phyloP scores from a whole-genome alignment of 2,113 vertebrate genomes.

The Anarrhichthys ocellatus region DNA sequence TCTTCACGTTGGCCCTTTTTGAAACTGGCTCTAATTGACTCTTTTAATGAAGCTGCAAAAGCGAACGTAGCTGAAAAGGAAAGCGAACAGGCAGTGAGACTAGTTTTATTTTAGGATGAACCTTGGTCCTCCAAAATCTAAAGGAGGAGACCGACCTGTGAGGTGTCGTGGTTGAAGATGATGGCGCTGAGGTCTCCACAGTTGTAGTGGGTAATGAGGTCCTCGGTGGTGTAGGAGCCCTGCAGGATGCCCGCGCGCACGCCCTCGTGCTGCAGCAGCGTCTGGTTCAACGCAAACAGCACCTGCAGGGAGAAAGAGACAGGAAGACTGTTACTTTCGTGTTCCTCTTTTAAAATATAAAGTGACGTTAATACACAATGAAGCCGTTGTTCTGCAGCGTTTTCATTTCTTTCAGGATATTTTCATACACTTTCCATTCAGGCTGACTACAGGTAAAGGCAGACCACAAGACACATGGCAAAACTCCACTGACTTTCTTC shows the following conservation, averaged over 20 bases:
- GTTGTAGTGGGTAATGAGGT: slow-evolving; percentile 92
- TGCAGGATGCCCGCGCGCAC: slow-evolving; percentile 87
- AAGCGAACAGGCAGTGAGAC: background rate
- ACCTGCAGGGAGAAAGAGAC: slow-evolving; percentile 73
- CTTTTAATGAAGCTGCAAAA: background rate
- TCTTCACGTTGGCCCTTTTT: slow-evolving; percentile 4
- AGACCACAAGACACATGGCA: slow-evolving; percentile 62
- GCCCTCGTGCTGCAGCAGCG: slow-evolving; percentile 89
- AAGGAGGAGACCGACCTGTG: slow-evolving; percentile 83
- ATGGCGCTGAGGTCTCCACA: slow-evolving; percentile 91
- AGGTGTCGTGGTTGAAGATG: slow-evolving; percentile 91
- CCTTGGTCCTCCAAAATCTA: background rate
- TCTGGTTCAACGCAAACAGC: slow-evolving; percentile 93
- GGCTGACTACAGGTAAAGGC: slow-evolving; percentile 66
- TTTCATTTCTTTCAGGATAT: slow-evolving; percentile 52
- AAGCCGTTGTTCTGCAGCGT: slow-evolving; percentile 21
- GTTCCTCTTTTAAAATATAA: slow-evolving; percentile 49
- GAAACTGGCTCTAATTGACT: background rate
- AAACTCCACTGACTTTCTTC: slow-evolving; percentile 38
- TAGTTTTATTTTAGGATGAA: background rate
- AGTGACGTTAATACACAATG: slow-evolving; percentile 41
- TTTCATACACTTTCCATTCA: slow-evolving; percentile 60
- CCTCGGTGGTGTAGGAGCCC: slow-evolving; percentile 88
- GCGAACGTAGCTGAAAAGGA: background rate
- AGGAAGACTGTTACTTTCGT: slow-evolving; percentile 36